Evolutionary conservation across 2,888 invertebrate genomes (phyloP), one percentile per base, ranked within the genome.

Genomic region (Hypolimnas misippus): DNA sequence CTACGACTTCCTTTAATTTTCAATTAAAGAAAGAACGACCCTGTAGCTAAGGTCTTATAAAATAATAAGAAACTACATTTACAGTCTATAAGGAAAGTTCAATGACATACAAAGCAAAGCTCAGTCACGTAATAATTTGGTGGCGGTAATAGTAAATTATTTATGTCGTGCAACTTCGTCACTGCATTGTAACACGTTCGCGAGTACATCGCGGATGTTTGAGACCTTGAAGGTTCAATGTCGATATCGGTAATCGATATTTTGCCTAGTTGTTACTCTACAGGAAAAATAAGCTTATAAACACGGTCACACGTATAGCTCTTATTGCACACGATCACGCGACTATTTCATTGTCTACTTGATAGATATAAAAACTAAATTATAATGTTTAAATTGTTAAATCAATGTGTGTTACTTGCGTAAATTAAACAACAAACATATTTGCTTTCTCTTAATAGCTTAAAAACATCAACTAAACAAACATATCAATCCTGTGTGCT

Each of bases 201-300:
- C 21, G 40, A 42, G 31, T 44, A 59, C 35, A 19, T 31, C 21
- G 31, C 35, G 49, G 31, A 55, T 33, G 31, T 19, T 57, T 33
- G 44, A 42, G 59, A 58, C 87, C 87, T 86, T 86, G 86, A 83
- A 66, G 71, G 84, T 82, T 86, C 86, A 85, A 85, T 86, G 82
- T 75, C 85, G 76, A 77, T 71, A 61, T 59, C 68, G 66, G 73
- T 75, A 76, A 87, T 87, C 87, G 86, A 87, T 87, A 84, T 71
- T 75, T 81, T 69, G 71, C 76, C 81, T 82, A 84, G 77, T 70
- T 78, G 46, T 29, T 53, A 59, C 35, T 33, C 19, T 21, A 35
- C 16, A 57, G 40, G 53, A 40, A 55, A 59, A 59, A 58, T 52
- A 62, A 42, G 33, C 7, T 17, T 38, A n/a, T 25, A 29, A 33